A percentile compares a stretch with the other conserved stretches of the same genome.
Evolutionary conservation across 2,797 vertebrate species (phyloP).

Genomic region (Falco naumanni): DNA sequence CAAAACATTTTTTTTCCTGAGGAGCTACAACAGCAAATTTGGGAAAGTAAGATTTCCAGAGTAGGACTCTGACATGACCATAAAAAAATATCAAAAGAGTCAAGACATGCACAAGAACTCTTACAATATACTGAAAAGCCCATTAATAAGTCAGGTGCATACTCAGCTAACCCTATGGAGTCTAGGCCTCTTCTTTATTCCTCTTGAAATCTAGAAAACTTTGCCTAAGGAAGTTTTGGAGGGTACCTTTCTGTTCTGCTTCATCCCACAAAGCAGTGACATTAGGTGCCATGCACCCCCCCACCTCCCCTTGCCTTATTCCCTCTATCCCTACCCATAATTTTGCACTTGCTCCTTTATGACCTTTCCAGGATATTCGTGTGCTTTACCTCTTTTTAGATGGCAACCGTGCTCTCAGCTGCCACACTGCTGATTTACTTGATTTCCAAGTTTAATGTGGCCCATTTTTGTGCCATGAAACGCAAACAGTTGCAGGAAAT

Average conservation of each 20-base stretch:
- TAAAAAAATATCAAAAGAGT: not conserved
- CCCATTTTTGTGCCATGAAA: not conserved
- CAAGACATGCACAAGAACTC: not conserved
- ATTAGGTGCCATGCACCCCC: too few species aligned
- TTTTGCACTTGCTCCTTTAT: accelerated
- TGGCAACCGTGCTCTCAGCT: not conserved
- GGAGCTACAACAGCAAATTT: not conserved
- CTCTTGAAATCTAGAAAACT: not conserved
- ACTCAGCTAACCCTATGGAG: not conserved
- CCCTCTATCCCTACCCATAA: not conserved
- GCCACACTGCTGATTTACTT: not conserved
- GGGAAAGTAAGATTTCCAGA: not conserved
- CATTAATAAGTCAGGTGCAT: not conserved
- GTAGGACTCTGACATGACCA: not conserved
- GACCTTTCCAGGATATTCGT: not conserved
- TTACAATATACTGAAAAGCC: not conserved
- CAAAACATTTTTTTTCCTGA: not conserved
- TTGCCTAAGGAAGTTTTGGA: not conserved
- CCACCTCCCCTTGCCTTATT: accelerated
- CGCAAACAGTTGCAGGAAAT: not conserved
- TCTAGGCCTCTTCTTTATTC: not conserved
- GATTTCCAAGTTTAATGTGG: not conserved
- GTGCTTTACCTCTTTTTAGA: not conserved
- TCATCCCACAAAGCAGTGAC: not conserved
- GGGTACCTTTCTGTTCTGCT: not conserved